Percentiles rank a stretch among this genome's conserved stretches.
These are phyloP conservation scores for Drosophila santomea DNA, from an alignment of 1,140 invertebrate genomes.

Conservation along the genomic window DNA sequence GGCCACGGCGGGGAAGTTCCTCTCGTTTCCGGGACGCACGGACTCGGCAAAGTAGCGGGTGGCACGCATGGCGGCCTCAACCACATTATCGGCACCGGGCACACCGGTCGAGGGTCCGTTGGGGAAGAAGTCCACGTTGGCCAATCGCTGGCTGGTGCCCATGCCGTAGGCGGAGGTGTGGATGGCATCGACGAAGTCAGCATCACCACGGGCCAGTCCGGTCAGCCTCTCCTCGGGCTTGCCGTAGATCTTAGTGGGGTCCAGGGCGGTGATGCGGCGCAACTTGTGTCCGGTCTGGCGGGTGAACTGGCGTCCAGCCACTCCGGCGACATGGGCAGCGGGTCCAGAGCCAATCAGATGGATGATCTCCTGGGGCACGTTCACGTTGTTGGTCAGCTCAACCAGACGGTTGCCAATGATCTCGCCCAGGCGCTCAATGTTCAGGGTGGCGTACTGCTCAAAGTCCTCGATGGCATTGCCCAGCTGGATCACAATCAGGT, in stretches of 20 bases:
- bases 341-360: constrained; percentile 72
- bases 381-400: constrained; percentile 63
- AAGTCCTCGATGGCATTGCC: constrained; percentile 61
- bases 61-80: constrained; percentile 88
- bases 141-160: constrained; percentile 88
- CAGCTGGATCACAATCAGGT: constrained; percentile 65
- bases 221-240: constrained; percentile 85
- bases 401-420: constrained; percentile 59
- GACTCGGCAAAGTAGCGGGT: constrained; percentile 88
- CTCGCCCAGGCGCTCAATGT: constrained; percentile 70
- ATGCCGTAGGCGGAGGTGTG: constrained; percentile 91
- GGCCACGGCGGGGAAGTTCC: constrained; percentile 71
- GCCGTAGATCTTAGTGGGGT: constrained; percentile 89
- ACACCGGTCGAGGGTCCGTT: constrained; percentile 87
- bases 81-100: constrained; percentile 86
- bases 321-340: constrained; percentile 86
- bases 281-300: constrained; percentile 84
- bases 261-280: constrained; percentile 88
- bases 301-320: constrained; percentile 87
- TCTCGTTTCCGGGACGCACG: constrained; percentile 85
- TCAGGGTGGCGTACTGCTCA: constrained; percentile 62
- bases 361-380: constrained; percentile 73
- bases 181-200: constrained; percentile 89
- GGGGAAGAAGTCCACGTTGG: constrained; percentile 92
- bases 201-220: constrained; percentile 86